Evolutionary conservation across 2,797 vertebrate genomes (phyloP), one percentile per base, ranked within the genome.

Genomic region (Macropodus opercularis): DNA sequence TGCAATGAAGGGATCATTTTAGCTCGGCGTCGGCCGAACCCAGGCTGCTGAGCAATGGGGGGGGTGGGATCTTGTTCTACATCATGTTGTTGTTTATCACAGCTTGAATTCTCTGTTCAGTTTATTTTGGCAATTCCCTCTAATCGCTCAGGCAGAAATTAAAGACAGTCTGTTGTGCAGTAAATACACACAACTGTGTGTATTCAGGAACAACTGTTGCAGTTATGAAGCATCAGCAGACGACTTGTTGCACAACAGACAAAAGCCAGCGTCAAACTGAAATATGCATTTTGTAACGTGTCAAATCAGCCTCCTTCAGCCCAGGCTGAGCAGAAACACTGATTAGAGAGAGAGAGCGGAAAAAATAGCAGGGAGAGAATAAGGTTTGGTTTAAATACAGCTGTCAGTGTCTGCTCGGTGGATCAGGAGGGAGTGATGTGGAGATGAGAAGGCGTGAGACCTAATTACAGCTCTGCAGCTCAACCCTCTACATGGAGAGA

Each of bases 401-500:
- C 55, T 42, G 55, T 64, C 77, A 39, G 24, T 34, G 53, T 82
- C 75, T 81, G 69, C 23, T 70, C 63, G 71, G 71, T 61, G 53
- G 75, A 70, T 80, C 65, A 73, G 69, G 49, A 70, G 77, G 81
- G 75, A 84, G 62, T 29, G 76, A 81, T 63, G 75, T 31, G 50
- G 50, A 67, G 80, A 84, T 72, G 75, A 80, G 75, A 75, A 54
- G 61, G 57, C 65, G 56, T 5, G 66, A 81, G 75, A 79, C 79
- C 75, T 81, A 87, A 87, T 89, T 86, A 85, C 80, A 83, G 76
- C 70, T 80, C 62, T 74, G 58, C 72, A 69, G 80, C 69, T 81
- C 70, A 62, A 72, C 75, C 29, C 70, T 66, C 63, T 31, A 31
- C 26, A 43, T 42, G 19, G 51, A 55, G 39, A 53, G 50, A 21